Evolutionary conservation across 2,113 vertebrate species (phyloP), one percentile per base, ranked within the genome.

Genomic region (Zeus faber): DNA sequence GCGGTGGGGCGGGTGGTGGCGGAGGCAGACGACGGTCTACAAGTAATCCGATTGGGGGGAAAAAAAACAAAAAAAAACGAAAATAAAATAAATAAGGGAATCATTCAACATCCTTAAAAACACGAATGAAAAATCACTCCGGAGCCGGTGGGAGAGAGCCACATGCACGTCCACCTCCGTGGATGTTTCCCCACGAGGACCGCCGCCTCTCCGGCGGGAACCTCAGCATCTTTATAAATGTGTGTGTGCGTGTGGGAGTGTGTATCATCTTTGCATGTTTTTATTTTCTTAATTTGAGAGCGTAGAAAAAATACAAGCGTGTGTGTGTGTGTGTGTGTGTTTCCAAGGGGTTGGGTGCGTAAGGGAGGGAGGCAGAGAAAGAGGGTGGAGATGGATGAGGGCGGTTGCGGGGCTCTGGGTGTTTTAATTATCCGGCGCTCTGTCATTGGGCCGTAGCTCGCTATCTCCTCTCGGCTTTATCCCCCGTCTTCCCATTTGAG

Each of bases 351-450:
- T 50, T 64, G 64, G 51, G 39, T 61, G 59, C 43, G 70, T 25
- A 31, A 67, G 66, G 3, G 26, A 67, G 66, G 43, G 66, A 68
- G 62, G 61, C 35, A 63, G 75, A 54, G 48, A 59, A 53, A 55
- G 72, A 77, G 83, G 82, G 57, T 54, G 70, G 80, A 83, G 89
- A 87, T 85, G 78, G 84, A 87, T 89, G 87, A 86, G 85, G 83
- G 76, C 77, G 79, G 76, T 85, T 82, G 49, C 20, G 76, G 74
- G 81, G 82, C 85, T 86, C 77, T 86, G 86, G 82, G 84, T 88
- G 88, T 90, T 90, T 89, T 89, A 89, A 90, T 90, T 90, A 90
- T 89, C 71, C 71, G 70, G 73, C 68, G 76, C 79, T 82, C 79
- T 79, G 85, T 83, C 80, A 74, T 77, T 81, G 75, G 83, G 82